Conservation (phyloP, 1,140 invertebrate genomes). For the Teleogryllus occipitalis region DNA sequence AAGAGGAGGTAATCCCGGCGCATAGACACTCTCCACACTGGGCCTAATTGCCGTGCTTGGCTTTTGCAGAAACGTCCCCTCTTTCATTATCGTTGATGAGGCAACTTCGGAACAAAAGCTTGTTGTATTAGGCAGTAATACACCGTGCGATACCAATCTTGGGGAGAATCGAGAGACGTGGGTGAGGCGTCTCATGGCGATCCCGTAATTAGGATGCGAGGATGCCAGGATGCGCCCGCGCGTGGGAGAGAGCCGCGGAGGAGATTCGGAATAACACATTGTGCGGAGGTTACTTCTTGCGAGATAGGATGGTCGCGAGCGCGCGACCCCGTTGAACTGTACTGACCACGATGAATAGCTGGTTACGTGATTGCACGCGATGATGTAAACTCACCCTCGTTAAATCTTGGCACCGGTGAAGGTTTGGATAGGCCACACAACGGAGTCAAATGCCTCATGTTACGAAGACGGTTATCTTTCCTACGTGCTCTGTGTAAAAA, state of each 20-base stretch:
- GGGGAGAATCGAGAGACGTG: background rate
- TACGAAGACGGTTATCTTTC: no score
- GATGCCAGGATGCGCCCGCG: background rate
- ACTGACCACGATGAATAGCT: background rate
- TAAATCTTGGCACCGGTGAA: no score
- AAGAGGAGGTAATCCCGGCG: background rate
- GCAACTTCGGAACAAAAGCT: conserved; percentile 3
- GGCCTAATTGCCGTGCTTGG: background rate
- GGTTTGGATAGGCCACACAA: no score
- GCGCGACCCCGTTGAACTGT: background rate
- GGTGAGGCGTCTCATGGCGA: background rate
- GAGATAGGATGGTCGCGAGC: background rate
- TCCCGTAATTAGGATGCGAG: background rate
- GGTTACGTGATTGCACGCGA: background rate
- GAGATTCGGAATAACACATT: background rate
- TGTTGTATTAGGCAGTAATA: background rate
- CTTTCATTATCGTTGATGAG: background rate
- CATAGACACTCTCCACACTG: background rate
- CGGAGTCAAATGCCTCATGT: no score
- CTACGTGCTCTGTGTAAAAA: no score
- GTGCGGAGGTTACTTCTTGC: background rate
- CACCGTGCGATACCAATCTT: background rate
- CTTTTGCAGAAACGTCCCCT: background rate
- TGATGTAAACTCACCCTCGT: background rate
- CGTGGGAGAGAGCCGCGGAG: background rate